Base-by-base conservation (phyloP, 2,113 vertebrate species). In the Kryptolebias marmoratus region DNA sequence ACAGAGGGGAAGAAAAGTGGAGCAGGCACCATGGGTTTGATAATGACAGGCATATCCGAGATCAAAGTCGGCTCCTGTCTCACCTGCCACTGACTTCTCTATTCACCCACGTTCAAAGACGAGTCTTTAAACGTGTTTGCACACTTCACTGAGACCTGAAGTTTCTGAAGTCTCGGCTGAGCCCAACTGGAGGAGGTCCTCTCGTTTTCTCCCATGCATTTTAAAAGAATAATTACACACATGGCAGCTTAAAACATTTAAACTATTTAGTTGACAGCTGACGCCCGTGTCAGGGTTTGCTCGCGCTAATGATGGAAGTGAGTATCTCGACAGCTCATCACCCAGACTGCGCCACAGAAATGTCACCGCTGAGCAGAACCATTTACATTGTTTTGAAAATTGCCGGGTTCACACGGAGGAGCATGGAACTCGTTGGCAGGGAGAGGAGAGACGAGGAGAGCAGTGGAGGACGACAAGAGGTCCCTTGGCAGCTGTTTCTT, bases 401-500 rank as follows among this genome's bases (percentile, higher is more conserved):
- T 65, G 60, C 47, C 0, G 81, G 81, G 91, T 91, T 93, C 91
- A 93, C 48, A 18, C 73, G 69, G 87, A 89, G 89, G 90, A 87
- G 84, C 90, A 92, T 82, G 81, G 81, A 91, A 91, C 84, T 90
- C 75, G 83, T 67, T 88, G 83, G 75, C 73, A 65, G 76, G 45
- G 66, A 64, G 68, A 67, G 45, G 73, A 53, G 64, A 64, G 61
- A 64, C 3, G 62, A 68, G 55, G 30, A 57, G 31, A 47, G 63
- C 36, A 53, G 69, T 49, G 62, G 28, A 75, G 65, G 70, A 45
- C 74, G 70, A 76, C 36, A 53, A 77, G 55, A 47, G 86, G 55
- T 90, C 85, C 77, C 87, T 66, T 84, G 84, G 89, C 91, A 90
- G 87, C 86, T 83, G 91, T 73, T 90, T 77, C 85, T 82, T 79